Evolutionary conservation across 2,113 vertebrate species (phyloP), one percentile per base, ranked within the genome.

Genomic region (Strix aluco): DNA sequence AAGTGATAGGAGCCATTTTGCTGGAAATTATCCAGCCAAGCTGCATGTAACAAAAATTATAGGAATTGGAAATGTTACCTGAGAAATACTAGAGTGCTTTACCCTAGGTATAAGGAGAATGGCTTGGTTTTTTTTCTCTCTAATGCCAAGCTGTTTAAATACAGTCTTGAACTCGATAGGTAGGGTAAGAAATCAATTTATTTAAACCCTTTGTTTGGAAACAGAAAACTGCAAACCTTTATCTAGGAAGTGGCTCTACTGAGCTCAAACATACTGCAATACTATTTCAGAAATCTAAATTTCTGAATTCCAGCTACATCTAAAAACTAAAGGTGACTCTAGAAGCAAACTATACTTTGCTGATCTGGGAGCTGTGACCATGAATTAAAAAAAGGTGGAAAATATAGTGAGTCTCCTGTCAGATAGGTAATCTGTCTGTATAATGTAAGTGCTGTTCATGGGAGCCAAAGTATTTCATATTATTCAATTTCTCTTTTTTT

Each of bases 401-500:
- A 90, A 79, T 17, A 4, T 42, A 65, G 11, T 38, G 8, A 58
- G n/a, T 52, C 13, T 87, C 6, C 30, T 71, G 38, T 77, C 49
- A 88, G 47, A 11, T 85, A 42, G 8, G 57, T 91, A 74, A 61
- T 52, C 15, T 61, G 9, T 52, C n/a, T 82, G 13, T 75, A 6
- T 38, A 83, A 54, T 54, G 4, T 44, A 42, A 55, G 18, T 75
- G 42, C 42, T 78, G 34, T 84, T 67, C 18, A 13, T n/a, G 26
- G 27, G 27, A 57, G 20, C 5, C 1, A 1, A 72, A 69, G 46
- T 59, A 38, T 88, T 90, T 67, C 15, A 77, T 80, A 36, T 6
- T 69, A 40, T 89, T 92, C 74, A 46, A n/a, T 88, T 81, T 95
- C 36, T 94, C 42, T 65, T 92, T 23, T 92, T 96, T 93, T 84